Base-by-base conservation (phyloP, 2,888 invertebrate genomes). In the Diaphora mendica region DNA sequence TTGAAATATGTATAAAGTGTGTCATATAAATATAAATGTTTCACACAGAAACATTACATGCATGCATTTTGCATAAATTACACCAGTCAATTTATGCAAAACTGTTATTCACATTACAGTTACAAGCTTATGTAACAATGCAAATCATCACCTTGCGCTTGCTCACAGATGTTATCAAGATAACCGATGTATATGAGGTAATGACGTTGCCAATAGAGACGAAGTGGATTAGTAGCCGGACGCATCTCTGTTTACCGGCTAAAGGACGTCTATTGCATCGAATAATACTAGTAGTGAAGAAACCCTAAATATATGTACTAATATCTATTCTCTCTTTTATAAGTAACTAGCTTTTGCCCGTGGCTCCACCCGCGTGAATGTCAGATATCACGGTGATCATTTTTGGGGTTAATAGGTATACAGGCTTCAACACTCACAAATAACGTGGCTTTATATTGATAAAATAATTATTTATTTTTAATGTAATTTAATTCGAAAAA, bases 151-250 rank as follows among this genome's bases (percentile, higher is more conserved):
- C 74, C 73, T 72, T 59, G 79, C n/a, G 55, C 68, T 68, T 68
- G 68, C 66, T n/a, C 71, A 59, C 72, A 74, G 82, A 80, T 82
- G 80, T 72, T 80, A 79, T 71, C 55, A 73, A 76, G 76, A 80
- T 77, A 75, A 68, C 71, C 68, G 71, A 78, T 68, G 71, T 78
- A 66, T 69, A 82, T 77, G 79, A 78, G 79, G 85, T 86, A 83
- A 88, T 89, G 86, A 88, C 84, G 87, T 87, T 86, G 87, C 86
- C 87, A 85, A 79, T 87, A 68, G 55, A 68, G 68, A 39, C 13
- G 64, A n/a, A 8, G n/a, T 39, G 35, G 55, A 15, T 23, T n/a
- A 8, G 8, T n/a, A n/a, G 15, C 35, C 68, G 68, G 17, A 55
- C 7, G 23, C 33, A 30, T 8, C 4, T 67, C 11, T 2, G 11